phyloP scores from a whole-genome alignment of 2,888 invertebrate genomes.

The Nomada fabriciana region DNA sequence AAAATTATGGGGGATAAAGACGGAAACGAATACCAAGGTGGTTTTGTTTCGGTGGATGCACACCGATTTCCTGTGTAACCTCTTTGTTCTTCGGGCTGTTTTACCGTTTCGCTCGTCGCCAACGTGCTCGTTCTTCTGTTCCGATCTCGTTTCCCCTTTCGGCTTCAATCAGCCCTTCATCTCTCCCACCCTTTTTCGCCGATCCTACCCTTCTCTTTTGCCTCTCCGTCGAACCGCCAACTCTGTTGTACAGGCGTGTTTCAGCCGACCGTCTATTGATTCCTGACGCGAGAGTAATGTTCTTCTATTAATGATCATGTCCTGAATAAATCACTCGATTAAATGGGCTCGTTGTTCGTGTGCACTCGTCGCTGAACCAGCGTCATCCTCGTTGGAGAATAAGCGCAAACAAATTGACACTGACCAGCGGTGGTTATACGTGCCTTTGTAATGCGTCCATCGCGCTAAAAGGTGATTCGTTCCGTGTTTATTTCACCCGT shows the following conservation, averaged over 20 bases:
- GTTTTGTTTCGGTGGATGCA: constrained; percentile 34
- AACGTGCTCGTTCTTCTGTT: constrained; percentile 4
- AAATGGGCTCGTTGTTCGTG: constrained; percentile 78
- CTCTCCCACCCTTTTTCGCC: constrained; percentile 10
- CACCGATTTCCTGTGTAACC: constrained; percentile 6
- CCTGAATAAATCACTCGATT: constrained; percentile 83
- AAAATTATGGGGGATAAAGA: constrained; percentile 6
- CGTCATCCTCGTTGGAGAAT: constrained; percentile 66
- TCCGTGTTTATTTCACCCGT: constrained; percentile 6
- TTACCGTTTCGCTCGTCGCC: constrained; percentile 13
- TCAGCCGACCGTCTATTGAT: constrained; percentile 78
- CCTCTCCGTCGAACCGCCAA: constrained; percentile 45
- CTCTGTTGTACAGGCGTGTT: constrained; percentile 59
- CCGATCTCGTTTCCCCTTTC: constrained; percentile 44
- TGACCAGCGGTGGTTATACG: constrained; percentile 54
- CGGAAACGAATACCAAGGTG: constrained; percentile 17
- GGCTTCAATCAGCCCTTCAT: constrained; percentile 20
- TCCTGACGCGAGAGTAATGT: constrained; percentile 82
- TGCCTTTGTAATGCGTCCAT: constrained; percentile 40
- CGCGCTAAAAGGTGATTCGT: constrained; percentile 30
- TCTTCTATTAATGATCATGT: constrained; percentile 82
- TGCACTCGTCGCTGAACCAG: constrained; percentile 64
- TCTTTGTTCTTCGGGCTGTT: background rate
- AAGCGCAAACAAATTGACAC: constrained; percentile 74
- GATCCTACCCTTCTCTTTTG: constrained; percentile 3